A percentile compares a stretch with the other conserved stretches of the same genome.
Conservation (phyloP, 2,888 invertebrate genomes). For the Chrysolina haemoptera region DNA sequence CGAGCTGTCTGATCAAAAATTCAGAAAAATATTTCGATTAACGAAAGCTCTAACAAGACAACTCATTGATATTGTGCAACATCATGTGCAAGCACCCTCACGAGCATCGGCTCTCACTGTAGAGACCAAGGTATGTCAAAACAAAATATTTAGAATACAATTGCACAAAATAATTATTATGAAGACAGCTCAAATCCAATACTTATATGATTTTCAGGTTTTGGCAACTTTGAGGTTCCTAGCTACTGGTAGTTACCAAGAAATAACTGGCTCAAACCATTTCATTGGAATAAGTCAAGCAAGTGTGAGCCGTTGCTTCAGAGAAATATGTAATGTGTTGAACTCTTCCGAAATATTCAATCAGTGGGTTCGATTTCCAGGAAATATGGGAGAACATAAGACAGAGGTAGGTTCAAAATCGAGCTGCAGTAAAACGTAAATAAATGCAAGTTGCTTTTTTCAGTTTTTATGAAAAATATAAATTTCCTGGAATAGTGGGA, state of each 20-base stretch:
- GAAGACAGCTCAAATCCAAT: too few species aligned
- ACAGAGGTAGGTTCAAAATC: constrained; percentile 22
- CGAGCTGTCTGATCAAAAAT: constrained; percentile 24
- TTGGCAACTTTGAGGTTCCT: constrained; percentile 34
- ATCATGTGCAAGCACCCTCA: constrained; percentile 20
- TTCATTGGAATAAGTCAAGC: constrained; percentile 40
- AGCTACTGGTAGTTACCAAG: constrained; percentile 41
- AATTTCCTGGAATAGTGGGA: constrained; percentile 40
- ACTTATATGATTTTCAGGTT: constrained; percentile 20
- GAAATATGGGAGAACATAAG: constrained; percentile 34
- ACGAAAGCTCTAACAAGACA: constrained; percentile 17
- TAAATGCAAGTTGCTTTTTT: constrained; percentile 6
- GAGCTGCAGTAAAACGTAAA: not conserved
- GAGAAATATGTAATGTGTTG: constrained; percentile 40
- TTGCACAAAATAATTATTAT: too few species aligned
- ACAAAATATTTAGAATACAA: not conserved
- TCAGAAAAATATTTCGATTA: constrained; percentile 29
- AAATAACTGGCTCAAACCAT: constrained; percentile 35
- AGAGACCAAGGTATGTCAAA: constrained; percentile 27
- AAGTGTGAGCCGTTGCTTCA: constrained; percentile 35
- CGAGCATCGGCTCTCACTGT: constrained; percentile 26
- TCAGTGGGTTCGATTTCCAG: constrained; percentile 44
- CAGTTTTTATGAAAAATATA: constrained; percentile 42
- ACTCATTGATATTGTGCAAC: constrained; percentile 30
- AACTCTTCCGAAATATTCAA: constrained; percentile 38